Conservation (phyloP, 2,113 vertebrate species). For the Trogon surrucura region DNA sequence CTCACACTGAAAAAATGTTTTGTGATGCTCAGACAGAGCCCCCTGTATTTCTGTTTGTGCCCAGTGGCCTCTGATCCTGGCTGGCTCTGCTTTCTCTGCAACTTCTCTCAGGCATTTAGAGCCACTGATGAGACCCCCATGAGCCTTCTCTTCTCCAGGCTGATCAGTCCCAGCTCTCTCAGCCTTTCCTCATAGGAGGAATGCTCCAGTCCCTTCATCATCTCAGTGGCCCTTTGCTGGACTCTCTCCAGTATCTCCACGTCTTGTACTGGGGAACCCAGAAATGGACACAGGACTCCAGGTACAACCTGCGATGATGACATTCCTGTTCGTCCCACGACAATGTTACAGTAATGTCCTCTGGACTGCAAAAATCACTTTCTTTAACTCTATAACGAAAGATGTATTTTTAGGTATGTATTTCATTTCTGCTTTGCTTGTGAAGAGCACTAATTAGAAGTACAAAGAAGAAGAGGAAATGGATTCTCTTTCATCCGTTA, state of each 20-base stretch:
- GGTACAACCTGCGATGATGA: background rate
- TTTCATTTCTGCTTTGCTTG: background rate
- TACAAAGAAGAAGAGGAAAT: background rate
- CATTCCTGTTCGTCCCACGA: background rate
- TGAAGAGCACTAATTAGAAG: background rate
- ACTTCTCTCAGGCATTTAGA: background rate
- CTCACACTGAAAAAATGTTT: background rate
- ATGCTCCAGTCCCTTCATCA: background rate
- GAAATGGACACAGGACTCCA: background rate
- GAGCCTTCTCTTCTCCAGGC: background rate
- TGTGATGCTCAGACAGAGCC: background rate
- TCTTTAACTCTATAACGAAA: background rate
- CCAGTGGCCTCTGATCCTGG: background rate
- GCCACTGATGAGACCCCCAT: background rate
- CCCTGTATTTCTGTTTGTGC: background rate
- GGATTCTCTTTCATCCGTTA: background rate
- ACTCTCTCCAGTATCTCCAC: background rate
- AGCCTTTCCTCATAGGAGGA: background rate
- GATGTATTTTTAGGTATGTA: accelerated
- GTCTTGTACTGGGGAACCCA: background rate
- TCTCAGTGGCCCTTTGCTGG: background rate
- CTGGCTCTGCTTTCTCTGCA: background rate
- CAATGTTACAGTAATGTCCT: background rate
- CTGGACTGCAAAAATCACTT: background rate
- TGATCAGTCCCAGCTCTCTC: background rate